These are phyloP conservation scores for Heliopora coerulea DNA, from an alignment of 92 coral and sea anemone genomes.

Conservation along the genomic window DNA sequence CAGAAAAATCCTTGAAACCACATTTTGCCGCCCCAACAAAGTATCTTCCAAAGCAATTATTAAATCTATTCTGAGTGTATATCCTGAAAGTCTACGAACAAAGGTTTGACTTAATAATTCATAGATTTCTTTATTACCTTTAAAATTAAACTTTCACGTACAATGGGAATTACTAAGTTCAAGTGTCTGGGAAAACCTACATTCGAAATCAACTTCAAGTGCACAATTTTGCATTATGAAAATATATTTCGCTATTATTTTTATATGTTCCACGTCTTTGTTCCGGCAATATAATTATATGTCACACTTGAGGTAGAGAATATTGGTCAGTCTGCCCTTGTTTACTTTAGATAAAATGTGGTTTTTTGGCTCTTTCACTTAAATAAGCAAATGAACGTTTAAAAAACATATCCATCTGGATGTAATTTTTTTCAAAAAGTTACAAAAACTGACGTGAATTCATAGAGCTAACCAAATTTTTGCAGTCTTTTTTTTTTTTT, in stretches of 20 bases:
- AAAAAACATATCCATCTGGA: too few relatives aligned
- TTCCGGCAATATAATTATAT: neutral
- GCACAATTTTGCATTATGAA: neutral
- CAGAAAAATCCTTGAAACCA: too few relatives aligned
- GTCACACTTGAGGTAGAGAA: slow-evolving; percentile 1
- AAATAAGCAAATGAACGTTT: neutral
- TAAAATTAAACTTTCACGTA: slow-evolving; percentile 16
- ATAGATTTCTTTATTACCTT: slow-evolving; percentile 22
- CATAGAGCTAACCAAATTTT: neutral
- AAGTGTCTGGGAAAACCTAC: neutral
- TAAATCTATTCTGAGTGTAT: slow-evolving; percentile 12
- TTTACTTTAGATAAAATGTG: slow-evolving; percentile 16
- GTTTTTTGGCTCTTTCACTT: neutral
- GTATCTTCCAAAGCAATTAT: slow-evolving; percentile 15
- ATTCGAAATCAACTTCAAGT: too few relatives aligned
- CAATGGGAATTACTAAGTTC: neutral
- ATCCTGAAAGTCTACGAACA: neutral
- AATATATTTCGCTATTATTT: too few relatives aligned
- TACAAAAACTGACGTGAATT: too few relatives aligned
- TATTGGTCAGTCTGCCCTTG: neutral
- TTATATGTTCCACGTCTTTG: too few relatives aligned
- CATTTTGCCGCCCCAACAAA: neutral
- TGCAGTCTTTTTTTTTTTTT: neutral
- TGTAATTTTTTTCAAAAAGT: too few relatives aligned
- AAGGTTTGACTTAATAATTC: slow-evolving; percentile 30